Percentiles rank a stretch among this genome's conserved stretches.
These are phyloP conservation scores for Naja naja DNA, from an alignment of 2,113 vertebrate species.

Conservation along the genomic window DNA sequence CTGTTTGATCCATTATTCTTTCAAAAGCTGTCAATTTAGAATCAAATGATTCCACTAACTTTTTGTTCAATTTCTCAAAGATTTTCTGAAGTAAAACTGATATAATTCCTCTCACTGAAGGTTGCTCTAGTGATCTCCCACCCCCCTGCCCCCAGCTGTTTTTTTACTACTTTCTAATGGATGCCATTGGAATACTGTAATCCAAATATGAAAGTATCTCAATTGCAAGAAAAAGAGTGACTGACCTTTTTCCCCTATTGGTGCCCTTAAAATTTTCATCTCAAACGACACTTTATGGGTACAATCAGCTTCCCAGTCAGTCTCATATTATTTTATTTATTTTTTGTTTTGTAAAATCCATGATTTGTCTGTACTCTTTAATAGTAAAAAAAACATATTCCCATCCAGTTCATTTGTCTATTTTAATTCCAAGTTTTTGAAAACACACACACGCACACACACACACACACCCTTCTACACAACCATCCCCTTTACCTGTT, in stretches of 20 bases:
- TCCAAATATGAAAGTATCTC: background rate
- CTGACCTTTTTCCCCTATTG: background rate
- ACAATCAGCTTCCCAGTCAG: background rate
- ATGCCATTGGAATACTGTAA: background rate
- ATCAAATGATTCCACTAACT: background rate
- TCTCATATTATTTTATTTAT: background rate
- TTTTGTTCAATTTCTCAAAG: background rate
- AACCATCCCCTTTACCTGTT: background rate
- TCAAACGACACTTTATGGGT: background rate
- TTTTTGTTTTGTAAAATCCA: background rate
- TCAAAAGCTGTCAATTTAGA: background rate
- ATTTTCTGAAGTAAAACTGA: background rate
- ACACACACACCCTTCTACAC: too few relatives aligned
- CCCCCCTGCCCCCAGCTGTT: background rate
- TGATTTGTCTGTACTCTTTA: background rate
- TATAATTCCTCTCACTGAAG: background rate
- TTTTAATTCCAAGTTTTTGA: background rate
- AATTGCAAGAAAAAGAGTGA: background rate
- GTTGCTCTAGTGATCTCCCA: background rate
- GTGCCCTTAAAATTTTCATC: background rate
- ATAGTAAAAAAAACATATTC: background rate
- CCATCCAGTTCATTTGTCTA: background rate
- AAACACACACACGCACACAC: background rate
- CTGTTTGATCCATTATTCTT: background rate
- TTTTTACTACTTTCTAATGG: background rate